phyloP scores from a whole-genome alignment of 2,888 invertebrate genomes.

The Cephus pygmeus region DNA sequence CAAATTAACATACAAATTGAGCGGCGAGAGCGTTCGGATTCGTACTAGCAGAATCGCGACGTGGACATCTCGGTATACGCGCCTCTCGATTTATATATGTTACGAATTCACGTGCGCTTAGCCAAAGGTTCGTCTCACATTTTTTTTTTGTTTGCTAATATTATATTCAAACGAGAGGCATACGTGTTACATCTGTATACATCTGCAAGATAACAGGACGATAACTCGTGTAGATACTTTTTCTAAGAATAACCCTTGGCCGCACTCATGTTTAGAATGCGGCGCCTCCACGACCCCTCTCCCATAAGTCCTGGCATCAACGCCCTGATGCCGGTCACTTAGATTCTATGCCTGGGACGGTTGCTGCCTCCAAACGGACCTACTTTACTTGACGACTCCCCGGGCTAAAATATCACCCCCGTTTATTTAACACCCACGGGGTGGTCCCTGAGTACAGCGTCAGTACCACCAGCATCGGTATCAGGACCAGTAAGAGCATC shows the following conservation, averaged over 20 bases:
- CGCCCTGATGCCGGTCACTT: slow-evolving; percentile 25
- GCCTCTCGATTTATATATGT: not conserved
- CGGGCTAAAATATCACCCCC: slow-evolving; percentile 21
- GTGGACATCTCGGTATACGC: not conserved
- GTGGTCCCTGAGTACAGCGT: not conserved
- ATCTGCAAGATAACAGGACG: not conserved
- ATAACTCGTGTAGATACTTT: not conserved
- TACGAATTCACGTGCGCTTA: not conserved
- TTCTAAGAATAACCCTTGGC: not conserved
- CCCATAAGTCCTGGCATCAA: not conserved
- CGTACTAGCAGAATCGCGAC: slow-evolving; percentile 10
- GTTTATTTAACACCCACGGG: slow-evolving; percentile 25
- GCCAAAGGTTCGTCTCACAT: not conserved
- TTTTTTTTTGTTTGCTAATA: not conserved
- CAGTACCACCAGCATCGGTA: not conserved
- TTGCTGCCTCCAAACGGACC: slow-evolving; percentile 25
- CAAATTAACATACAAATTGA: slow-evolving; percentile 66
- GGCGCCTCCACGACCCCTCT: not conserved
- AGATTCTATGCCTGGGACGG: slow-evolving; percentile 14
- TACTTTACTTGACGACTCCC: slow-evolving; percentile 23
- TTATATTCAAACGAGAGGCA: not conserved
- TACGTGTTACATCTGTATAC: not conserved
- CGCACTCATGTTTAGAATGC: not conserved
- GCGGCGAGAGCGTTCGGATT: slow-evolving; percentile 50
- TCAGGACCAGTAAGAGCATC: not conserved